Conservation (phyloP, 2,797 vertebrate species). For the Macroramphosus scolopax region DNA sequence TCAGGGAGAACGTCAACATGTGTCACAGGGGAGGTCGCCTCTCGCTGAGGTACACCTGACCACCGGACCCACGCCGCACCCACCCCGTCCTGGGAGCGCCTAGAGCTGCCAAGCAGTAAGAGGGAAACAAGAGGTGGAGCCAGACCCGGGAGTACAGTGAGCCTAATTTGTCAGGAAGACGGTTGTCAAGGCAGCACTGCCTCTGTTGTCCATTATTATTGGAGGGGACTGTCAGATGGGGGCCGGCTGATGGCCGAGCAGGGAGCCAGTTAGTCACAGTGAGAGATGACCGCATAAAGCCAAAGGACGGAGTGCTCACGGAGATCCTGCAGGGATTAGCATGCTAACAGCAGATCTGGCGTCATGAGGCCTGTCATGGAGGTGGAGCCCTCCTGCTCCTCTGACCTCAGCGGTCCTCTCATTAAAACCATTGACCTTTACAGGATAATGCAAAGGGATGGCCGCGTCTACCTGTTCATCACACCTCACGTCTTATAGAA, state of each 20-base stretch:
- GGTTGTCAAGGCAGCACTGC: slow-evolving; percentile 61
- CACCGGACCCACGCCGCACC: slow-evolving; percentile 16
- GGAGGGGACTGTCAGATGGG: slow-evolving; percentile 63
- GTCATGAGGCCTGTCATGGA: slow-evolving; percentile 52
- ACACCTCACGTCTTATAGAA: slow-evolving; percentile 24
- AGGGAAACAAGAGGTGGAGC: slow-evolving; percentile 52
- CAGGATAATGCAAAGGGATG: slow-evolving; percentile 37
- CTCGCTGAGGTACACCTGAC: slow-evolving; percentile 32
- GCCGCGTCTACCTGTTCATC: slow-evolving; percentile 23
- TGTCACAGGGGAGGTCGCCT: slow-evolving; percentile 52
- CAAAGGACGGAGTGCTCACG: slow-evolving; percentile 37
- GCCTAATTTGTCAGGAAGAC: slow-evolving; percentile 63
- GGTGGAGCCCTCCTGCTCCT: slow-evolving; percentile 49
- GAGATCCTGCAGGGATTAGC: slow-evolving; percentile 56
- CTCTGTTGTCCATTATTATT: slow-evolving; percentile 72
- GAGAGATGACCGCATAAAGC: slow-evolving; percentile 63
- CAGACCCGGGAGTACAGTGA: slow-evolving; percentile 41
- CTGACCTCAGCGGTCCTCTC: slow-evolving; percentile 60
- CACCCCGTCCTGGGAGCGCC: slow-evolving; percentile 27
- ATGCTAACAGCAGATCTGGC: slow-evolving; percentile 62
- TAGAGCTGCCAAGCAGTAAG: slow-evolving; percentile 62
- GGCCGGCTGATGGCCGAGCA: slow-evolving; percentile 57
- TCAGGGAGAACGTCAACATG: slow-evolving; percentile 57
- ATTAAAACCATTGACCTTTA: slow-evolving; percentile 73
- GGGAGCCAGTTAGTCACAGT: slow-evolving; percentile 72